Evolutionary conservation across 2,113 vertebrate species (phyloP), one percentile per base, ranked within the genome.

Genomic region (Pteropus alecto): DNA sequence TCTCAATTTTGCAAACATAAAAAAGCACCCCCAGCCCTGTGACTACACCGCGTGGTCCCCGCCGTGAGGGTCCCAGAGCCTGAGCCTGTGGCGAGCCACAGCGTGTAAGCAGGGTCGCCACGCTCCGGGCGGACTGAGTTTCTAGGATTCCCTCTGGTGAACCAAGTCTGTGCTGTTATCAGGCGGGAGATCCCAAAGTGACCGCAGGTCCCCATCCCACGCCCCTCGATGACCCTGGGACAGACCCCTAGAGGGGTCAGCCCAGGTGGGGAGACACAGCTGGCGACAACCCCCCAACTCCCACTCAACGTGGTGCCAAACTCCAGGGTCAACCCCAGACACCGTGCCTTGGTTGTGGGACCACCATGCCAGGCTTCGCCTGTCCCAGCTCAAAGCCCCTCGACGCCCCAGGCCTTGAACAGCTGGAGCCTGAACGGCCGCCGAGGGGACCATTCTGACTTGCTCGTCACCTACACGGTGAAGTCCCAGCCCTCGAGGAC

Each of bases 391-490:
- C 46, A 6, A 15, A 28, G 28, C 1, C 35, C 33, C 3, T 19
- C 0, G 1, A 18, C 56, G 21, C 60, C 19, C 0, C 1, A 30
- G 28, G 5, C 26, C n/a, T 33, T 21, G 16, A 3, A 33, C 54
- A 54, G 28, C 78, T 16, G 4, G 24, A 14, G 41, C 60, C 14
- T 0, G 3, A 10, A 26, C 15, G 12, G 5, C 38, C 4, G 2
- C 51, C 1, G 2, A 21, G 46, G 46, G 43, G 54, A 41, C 48
- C 15, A 0, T 4, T 10, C 5, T 1, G n/a, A 22, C 28, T 28
- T 41, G 35, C 63, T 12, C 2, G 2, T 3, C 1, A 0, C n/a
- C 43, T 38, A 24, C 2, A 0, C 1, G 1, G 8, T 9, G 1
- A 56, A 4, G 35, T 10, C 56, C n/a, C 22, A 21, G 65, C n/a